Percentiles rank a stretch among this genome's conserved stretches.
Evolutionary conservation across 2,888 invertebrate genomes (phyloP).

Genomic region (Escarpia spicata): DNA sequence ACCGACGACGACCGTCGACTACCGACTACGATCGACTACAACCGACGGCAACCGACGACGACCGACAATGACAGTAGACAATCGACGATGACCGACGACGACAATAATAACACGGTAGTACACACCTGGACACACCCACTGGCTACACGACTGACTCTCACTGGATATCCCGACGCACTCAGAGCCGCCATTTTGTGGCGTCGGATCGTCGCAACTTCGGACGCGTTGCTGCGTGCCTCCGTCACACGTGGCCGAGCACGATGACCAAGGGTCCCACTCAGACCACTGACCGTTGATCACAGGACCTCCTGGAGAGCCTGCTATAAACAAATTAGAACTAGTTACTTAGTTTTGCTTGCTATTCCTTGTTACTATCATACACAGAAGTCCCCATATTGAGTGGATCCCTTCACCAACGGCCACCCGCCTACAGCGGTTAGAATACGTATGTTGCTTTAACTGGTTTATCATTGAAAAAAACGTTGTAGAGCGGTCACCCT

Average conservation of each 20-base stretch:
- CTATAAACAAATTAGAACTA: not conserved
- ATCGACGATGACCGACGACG: not conserved
- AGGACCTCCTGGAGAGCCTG: not conserved
- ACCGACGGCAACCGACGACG: no score
- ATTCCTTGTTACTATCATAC: not conserved
- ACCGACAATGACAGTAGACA: no score
- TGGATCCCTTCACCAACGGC: no score
- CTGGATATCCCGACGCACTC: not conserved
- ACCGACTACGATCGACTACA: no score
- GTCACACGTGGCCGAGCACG: not conserved
- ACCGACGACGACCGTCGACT: no score
- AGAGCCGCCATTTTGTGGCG: not conserved
- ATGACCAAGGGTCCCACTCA: not conserved
- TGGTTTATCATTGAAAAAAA: no score
- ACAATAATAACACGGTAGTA: not conserved
- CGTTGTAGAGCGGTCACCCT: no score
- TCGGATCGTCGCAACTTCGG: not conserved
- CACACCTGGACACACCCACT: not conserved
- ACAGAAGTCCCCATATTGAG: not conserved
- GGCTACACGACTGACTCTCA: not conserved
- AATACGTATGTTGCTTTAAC: no score
- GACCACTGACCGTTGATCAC: constrained; percentile 2
- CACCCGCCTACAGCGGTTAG: no score
- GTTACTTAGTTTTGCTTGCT: not conserved
- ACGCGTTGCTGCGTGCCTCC: not conserved